These are phyloP conservation scores for Drosophila equinoxialis DNA, from an alignment of 1,140 invertebrate species.

Conservation along the genomic window DNA sequence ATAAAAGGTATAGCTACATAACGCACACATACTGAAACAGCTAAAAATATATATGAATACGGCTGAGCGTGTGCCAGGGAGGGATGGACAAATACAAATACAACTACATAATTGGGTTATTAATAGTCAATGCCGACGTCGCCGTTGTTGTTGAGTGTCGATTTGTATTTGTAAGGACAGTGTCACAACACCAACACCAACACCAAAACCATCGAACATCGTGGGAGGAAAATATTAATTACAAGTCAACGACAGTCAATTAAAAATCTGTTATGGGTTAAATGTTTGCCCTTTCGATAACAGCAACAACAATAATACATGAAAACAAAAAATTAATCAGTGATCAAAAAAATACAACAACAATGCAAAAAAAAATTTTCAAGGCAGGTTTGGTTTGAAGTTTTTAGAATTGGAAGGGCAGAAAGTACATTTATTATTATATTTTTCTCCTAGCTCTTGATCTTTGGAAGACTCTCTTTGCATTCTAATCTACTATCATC, in stretches of 20 bases:
- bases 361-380: background rate
- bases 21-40: background rate
- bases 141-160: background rate
- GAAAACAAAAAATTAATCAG: background rate
- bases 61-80: background rate
- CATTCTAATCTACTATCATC: no score
- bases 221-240: conserved; percentile 19
- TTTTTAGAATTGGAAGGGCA: no score
- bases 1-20: no score
- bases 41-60: background rate
- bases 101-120: background rate
- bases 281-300: conserved; percentile 4
- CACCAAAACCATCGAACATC: background rate
- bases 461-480: no score
- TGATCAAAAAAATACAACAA: background rate
- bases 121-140: background rate
- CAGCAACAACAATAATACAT: background rate
- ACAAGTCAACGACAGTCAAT: conserved; percentile 23
- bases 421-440: no score
- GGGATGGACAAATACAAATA: background rate
- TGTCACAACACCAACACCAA: conserved; percentile 5
- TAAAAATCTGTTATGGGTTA: conserved; percentile 18
- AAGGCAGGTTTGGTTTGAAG: no score
- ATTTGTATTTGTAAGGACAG: conserved; percentile 5
- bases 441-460: no score